Evolutionary conservation across 1,140 invertebrate genomes (phyloP).

Genomic region (Euschistus heros): DNA sequence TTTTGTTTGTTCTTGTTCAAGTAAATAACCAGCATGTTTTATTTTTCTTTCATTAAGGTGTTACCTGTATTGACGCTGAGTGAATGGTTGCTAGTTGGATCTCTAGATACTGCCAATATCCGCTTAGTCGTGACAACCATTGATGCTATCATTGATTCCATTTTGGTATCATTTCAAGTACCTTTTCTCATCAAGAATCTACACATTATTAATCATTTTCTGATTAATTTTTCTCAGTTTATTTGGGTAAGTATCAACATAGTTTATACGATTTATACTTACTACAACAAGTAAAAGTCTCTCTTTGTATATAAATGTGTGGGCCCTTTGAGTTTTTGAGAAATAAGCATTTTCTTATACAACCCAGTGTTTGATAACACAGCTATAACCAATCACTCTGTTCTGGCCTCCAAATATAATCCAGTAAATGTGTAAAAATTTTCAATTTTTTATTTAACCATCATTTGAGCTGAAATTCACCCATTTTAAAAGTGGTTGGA

Average conservation of each 20-base stretch:
- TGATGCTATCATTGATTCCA: not conserved
- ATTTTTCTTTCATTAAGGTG: not conserved
- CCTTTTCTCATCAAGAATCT: constrained; percentile 9
- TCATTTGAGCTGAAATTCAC: too few species aligned
- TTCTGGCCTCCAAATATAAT: too few species aligned
- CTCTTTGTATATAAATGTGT: too few species aligned
- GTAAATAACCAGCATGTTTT: not conserved
- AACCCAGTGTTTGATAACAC: too few species aligned
- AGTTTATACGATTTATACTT: too few species aligned
- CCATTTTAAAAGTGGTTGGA: too few species aligned
- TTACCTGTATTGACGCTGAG: not conserved
- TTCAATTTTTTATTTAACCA: too few species aligned
- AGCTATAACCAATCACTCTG: too few species aligned
- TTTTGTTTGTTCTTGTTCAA: not conserved
- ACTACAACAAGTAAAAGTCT: too few species aligned
- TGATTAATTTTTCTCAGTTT: constrained; percentile 14
- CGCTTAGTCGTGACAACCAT: not conserved
- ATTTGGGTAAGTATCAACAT: constrained; percentile 3
- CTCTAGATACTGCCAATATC: not conserved
- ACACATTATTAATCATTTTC: not conserved
- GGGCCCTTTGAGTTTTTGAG: too few species aligned
- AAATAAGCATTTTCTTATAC: too few species aligned
- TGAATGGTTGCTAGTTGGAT: constrained; percentile 4
- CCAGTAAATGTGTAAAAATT: too few species aligned
- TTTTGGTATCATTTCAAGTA: constrained; percentile 5